A percentile compares a stretch with the other conserved stretches of the same genome.
These are phyloP conservation scores for Amitus sp. DNA, from an alignment of 2,888 invertebrate genomes.

Conservation along the genomic window DNA sequence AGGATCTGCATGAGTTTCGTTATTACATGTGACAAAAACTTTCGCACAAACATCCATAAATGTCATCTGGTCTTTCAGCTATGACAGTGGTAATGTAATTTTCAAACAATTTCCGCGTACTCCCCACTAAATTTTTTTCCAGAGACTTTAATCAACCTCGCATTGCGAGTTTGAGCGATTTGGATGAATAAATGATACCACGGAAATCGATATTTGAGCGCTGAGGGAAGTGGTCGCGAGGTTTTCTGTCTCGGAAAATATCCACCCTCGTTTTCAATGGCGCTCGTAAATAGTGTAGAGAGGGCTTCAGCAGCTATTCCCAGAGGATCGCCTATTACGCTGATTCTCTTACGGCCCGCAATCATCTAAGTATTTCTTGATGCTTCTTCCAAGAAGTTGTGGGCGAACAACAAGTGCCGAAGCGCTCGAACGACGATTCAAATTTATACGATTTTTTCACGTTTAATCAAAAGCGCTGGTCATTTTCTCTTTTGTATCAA, in stretches of 20 bases:
- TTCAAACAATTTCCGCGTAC: no score
- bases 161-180: no score
- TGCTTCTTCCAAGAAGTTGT: conserved; percentile 45
- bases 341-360: conserved; percentile 58
- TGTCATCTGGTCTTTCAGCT: no score
- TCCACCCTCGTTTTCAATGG: conserved; percentile 55
- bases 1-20: no score
- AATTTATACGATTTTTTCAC: neutral
- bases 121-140: no score
- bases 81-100: no score
- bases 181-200: conserved; percentile 28
- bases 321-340: conserved; percentile 61
- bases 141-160: no score
- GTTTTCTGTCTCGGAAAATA: conserved; percentile 48
- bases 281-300: conserved; percentile 62
- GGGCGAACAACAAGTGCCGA: no score
- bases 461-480: neutral
- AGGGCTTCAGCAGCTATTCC: conserved; percentile 52
- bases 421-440: no score
- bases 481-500: no score
- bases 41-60: no score
- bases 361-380: conserved; percentile 63
- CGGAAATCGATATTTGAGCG: conserved; percentile 30
- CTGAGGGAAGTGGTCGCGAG: conserved; percentile 26
- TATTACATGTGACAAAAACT: no score